A percentile compares a stretch with the other conserved stretches of the same genome.
These are phyloP conservation scores for Pachymerium ferrugineum DNA, from an alignment of 2,888 invertebrate genomes.

Conservation along the genomic window DNA sequence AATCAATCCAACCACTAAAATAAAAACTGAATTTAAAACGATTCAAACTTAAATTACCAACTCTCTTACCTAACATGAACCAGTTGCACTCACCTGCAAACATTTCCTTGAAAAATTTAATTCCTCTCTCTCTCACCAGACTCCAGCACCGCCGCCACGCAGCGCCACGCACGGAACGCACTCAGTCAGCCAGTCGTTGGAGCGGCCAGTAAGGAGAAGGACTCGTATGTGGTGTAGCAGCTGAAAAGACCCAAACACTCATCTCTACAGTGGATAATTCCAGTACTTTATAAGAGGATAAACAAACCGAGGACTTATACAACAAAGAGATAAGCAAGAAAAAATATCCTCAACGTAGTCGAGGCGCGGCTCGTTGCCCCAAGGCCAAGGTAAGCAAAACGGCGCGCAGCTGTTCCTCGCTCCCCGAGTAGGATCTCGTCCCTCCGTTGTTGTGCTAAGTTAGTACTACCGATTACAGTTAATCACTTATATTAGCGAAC, in stretches of 20 bases:
- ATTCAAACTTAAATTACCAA: no score
- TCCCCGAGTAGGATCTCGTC: neutral
- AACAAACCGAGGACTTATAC: neutral
- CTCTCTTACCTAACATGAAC: no score
- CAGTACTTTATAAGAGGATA: no score
- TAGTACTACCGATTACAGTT: no score
- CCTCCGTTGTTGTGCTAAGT: no score
- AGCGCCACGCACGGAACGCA: conserved; percentile 10
- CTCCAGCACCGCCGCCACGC: neutral
- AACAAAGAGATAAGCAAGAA: neutral
- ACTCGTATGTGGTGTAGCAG: conserved; percentile 1
- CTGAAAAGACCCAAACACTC: no score
- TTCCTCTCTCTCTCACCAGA: neutral
- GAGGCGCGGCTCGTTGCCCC: conserved; percentile 5
- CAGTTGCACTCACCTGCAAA: no score
- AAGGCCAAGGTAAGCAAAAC: conserved; percentile 22
- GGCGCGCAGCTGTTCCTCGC: conserved; percentile 13
- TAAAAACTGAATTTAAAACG: no score
- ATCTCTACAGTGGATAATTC: neutral
- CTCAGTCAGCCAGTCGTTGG: neutral
- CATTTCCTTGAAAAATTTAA: no score
- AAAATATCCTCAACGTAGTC: no score
- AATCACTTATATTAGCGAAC: no score
- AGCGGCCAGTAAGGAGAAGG: conserved; percentile 10
- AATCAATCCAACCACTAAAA: no score